These are phyloP conservation scores for Procapra przewalskii DNA, from an alignment of 2,113 vertebrate species.

Conservation along the genomic window DNA sequence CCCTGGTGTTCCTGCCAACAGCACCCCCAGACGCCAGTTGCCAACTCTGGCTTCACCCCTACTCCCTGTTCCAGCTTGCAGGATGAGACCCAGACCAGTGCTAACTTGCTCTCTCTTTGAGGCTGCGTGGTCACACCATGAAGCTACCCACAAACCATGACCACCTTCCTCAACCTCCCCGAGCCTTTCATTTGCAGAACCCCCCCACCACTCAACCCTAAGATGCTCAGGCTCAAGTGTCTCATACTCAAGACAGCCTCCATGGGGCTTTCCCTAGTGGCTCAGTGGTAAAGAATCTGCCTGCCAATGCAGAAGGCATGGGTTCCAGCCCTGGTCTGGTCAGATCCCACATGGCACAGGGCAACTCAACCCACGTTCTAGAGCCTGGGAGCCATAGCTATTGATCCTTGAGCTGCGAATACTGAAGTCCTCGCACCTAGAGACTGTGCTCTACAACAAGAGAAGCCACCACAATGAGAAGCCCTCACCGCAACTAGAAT, in stretches of 20 bases:
- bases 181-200: neutral
- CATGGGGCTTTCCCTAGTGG: neutral
- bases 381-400: neutral
- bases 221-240: neutral
- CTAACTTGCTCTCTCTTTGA: neutral
- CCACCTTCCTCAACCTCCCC: neutral
- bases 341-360: neutral
- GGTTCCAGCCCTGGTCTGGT: neutral
- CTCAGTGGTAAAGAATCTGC: neutral
- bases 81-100: neutral
- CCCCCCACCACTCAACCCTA: neutral
- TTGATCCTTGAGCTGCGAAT: neutral
- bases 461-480: neutral
- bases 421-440: neutral
- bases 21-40: neutral
- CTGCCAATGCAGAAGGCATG: neutral
- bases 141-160: neutral
- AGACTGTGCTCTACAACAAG: neutral
- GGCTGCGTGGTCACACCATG: fast-evolving
- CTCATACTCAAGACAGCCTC: neutral
- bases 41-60: neutral
- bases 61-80: neutral
- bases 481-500: neutral
- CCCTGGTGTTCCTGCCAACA: neutral
- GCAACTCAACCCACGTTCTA: neutral